Percentiles rank a stretch among this genome's conserved stretches.
phyloP scores from a whole-genome alignment of 2,797 vertebrate species.

The Sebastes alutus region DNA sequence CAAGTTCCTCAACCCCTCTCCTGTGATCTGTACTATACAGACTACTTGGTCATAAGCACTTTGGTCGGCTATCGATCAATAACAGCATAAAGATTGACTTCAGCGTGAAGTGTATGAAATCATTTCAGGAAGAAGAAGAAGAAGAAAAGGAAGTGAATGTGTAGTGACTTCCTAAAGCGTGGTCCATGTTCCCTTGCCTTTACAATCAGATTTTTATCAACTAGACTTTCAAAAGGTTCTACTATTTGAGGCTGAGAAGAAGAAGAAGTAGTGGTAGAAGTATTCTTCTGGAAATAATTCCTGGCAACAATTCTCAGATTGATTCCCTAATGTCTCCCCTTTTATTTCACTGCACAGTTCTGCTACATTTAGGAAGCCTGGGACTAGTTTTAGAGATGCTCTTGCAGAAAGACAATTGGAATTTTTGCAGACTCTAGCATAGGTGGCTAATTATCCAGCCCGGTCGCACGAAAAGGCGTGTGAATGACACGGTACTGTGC shows the following conservation, averaged over 20 bases:
- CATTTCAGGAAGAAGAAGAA: background rate
- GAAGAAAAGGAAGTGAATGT: background rate
- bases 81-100: slow-evolving; percentile 16
- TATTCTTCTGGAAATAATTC: background rate
- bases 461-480: background rate
- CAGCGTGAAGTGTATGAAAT: background rate
- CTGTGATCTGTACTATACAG: background rate
- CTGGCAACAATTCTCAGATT: background rate
- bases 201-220: background rate
- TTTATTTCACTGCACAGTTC: background rate
- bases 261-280: background rate
- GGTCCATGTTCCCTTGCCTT: background rate
- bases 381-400: background rate
- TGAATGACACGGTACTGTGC: background rate
- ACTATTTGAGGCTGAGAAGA: background rate
- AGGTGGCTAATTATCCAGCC: too few relatives aligned
- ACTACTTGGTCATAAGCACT: slow-evolving; percentile 33
- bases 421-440: background rate
- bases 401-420: background rate
- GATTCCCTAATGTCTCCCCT: background rate
- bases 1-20: background rate
- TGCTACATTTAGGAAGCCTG: background rate
- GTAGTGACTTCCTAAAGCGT: background rate
- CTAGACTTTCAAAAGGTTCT: background rate
- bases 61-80: slow-evolving; percentile 33